Conservation (phyloP, 1,140 invertebrate genomes). For the Stenopsyche tienmushanensis region DNA sequence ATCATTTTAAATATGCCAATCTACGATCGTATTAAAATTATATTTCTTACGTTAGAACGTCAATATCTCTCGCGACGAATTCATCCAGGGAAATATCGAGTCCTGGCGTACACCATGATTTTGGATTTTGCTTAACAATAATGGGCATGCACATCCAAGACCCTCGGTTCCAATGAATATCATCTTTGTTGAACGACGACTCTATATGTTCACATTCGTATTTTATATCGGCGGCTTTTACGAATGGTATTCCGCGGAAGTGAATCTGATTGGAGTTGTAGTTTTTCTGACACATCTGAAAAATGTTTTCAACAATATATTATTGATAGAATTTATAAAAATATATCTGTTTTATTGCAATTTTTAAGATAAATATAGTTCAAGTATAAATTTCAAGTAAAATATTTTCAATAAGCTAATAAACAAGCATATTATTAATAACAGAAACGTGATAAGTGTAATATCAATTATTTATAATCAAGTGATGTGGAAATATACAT, state of each 20-base stretch:
- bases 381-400: no score
- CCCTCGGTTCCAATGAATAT: not conserved
- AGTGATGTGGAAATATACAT: no score
- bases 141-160: conserved; percentile 10
- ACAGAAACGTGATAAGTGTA: no score
- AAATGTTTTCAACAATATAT: not conserved
- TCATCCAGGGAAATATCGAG: not conserved
- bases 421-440: no score
- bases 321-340: no score
- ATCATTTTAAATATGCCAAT: no score
- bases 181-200: not conserved
- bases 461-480: no score
- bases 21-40: no score
- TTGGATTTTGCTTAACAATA: not conserved
- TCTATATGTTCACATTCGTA: not conserved
- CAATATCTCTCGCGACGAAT: conserved; percentile 10
- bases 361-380: no score
- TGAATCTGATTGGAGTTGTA: not conserved
- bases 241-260: conserved; percentile 16
- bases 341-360: no score
- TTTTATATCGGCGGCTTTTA: not conserved
- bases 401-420: no score
- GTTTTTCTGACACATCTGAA: conserved; percentile 20
- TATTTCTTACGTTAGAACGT: conserved; percentile 23
- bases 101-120: not conserved